Evolutionary conservation across 2,113 vertebrate species (phyloP), one percentile per base, ranked within the genome.

Genomic region (Lethenteron reissneri): DNA sequence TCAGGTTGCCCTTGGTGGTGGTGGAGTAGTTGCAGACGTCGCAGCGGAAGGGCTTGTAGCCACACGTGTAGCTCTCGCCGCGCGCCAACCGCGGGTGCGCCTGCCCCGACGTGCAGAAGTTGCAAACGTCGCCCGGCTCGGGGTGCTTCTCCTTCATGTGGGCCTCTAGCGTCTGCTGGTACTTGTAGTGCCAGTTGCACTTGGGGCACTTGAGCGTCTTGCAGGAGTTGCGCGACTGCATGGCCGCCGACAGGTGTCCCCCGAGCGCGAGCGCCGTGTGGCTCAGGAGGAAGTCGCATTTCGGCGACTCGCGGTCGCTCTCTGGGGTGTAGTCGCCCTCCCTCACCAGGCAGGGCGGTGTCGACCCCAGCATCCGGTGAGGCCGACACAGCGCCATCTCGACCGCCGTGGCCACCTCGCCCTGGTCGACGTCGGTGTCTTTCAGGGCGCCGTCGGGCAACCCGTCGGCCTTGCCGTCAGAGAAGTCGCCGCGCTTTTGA

Each of bases 11-110:
- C 90, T 99, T 99, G 89, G 94, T 99, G 82, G 94, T 99, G 80
- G 94, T 99, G 78, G 94, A 99, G 85, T 99, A 99, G 85, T 99
- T 99, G 85, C 94, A 99, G 78, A 99, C 94, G 89, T 97, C 94
- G 74, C 94, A 99, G 74, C 92, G 92, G 85, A 99, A 99, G 81
- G 94, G 94, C 85, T 99, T 99, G 86, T 99, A 99, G 86, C 94
- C 94, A 83, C 94, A 99, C 72, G 94, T 99, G 79, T 99, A 99
- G 81, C 94, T 99, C 84, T 99, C 94, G 62, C 94, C 94, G 79
- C 94, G 84, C 76, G 94, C 92, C 73, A 99, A 87, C 83, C 92
- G 84, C 71, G 94, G 94, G 77, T 99, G 94, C 80, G 94, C 87
- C 83, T 99, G 94, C 81, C 90, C 94, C 75, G 89, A 94, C 81